Evolutionary conservation across 2,888 invertebrate genomes (phyloP), one percentile per base, ranked within the genome.

Genomic region (Periphyllus acericola): DNA sequence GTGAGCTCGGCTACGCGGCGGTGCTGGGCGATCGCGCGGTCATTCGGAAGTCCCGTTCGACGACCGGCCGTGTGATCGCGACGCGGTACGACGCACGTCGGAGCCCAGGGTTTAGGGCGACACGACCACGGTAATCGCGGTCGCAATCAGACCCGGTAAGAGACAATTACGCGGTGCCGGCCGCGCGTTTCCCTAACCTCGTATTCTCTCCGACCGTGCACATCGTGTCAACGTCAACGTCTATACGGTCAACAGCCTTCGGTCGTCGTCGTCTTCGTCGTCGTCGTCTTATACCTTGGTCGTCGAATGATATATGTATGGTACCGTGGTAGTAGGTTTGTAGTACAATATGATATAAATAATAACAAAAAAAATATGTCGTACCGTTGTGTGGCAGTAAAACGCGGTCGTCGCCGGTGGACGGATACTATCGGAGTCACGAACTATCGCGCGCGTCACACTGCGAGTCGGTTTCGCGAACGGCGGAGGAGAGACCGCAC

Each of bases 401-500:
- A n/a, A n/a, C n/a, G n/a, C n/a, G n/a, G n/a, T n/a, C n/a, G n/a
- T n/a, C n/a, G 46, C 14, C 40, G 40, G 9, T 9, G 40, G 9
- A 40, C 40, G 40, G 46, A 46, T 46, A 46, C 46, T 46, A 14
- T 11, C 11, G 46, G 14, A 46, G 46, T 46, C 11, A 46, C 46
- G 46, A 14, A 46, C 46, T 14, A 11, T 2, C 46, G 46, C 46
- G 46, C 46, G 36, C 46, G 14, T 11, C 14, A 46, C 46, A 46
- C 46, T 11, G 46, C 46, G 46, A 14, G 83, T 71, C n/a, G 29
- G 32, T 29, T 32, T 75, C 29, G 36, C 85, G 52, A 78, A 71
- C 21, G 46, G 46, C 46, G 14, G 46, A 52, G 68, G 75, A 52
- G 85, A 78, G 85, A 79, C 85, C 85, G 79, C 71, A 79, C 79